Conservation (phyloP, 2,797 vertebrate species). For the Meriones psammophilus region DNA sequence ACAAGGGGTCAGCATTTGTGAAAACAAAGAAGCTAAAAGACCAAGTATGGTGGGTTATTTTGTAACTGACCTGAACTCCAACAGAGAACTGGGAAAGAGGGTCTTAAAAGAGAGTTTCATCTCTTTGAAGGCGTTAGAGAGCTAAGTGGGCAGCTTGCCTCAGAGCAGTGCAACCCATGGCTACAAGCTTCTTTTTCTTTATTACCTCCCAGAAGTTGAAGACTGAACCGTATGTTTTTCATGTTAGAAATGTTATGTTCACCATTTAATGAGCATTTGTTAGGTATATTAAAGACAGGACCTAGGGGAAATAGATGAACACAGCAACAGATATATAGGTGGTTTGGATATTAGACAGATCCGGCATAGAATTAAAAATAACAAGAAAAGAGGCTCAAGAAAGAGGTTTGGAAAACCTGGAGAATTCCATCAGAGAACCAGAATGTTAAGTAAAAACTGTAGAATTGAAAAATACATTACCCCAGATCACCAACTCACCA, state of each 20-base stretch:
- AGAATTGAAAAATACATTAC: not conserved
- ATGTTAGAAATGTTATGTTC: not conserved
- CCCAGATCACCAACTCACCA: not conserved
- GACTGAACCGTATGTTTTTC: not conserved
- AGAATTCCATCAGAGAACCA: not conserved
- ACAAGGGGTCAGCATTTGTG: not conserved
- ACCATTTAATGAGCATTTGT: not conserved
- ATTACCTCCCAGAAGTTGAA: not conserved
- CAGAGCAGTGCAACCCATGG: not conserved
- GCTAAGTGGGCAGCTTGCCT: not conserved
- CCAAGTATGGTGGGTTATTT: not conserved
- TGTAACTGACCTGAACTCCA: not conserved
- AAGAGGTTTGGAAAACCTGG: not conserved
- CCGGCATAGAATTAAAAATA: slow-evolving; percentile 16
- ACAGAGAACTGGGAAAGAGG: not conserved
- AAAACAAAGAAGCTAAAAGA: not conserved
- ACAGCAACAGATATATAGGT: not conserved
- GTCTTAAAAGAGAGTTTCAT: not conserved
- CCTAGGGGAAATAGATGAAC: not conserved
- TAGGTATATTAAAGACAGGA: not conserved
- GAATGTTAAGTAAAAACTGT: not conserved
- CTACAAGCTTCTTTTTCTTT: not conserved
- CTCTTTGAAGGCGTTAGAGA: not conserved
- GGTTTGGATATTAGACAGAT: not conserved
- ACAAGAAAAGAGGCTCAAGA: not conserved